Evolutionary conservation across 2,797 vertebrate genomes (phyloP), one percentile per base, ranked within the genome.

Genomic region (Sciurus carolinensis): DNA sequence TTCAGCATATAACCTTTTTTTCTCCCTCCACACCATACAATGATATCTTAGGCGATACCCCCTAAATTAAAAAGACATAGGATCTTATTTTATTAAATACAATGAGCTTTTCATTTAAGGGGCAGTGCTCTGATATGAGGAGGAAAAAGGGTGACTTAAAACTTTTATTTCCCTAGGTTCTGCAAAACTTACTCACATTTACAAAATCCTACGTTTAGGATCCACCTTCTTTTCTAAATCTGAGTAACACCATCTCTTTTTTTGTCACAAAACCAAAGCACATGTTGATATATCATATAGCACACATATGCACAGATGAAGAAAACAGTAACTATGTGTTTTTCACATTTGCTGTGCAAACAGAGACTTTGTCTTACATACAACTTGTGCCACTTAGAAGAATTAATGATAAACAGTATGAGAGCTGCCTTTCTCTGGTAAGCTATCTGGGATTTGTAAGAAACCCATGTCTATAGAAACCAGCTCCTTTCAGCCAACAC

Each of bases 1-100:
- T 96, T 93, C 94, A 47, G 44, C 4, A 93, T 95, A 72, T 87
- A 73, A 66, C 95, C 52, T 1, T 0, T 33, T 95, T 96, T 97
- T 97, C 88, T 95, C 54, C 30, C 36, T 97, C 66, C n/a, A 39
- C 1, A 57, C 22, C 36, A 54, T 97, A 44, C 3, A n/a, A 33
- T 42, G 79, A 50, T 84, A 95, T 47, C 80, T 90, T 47, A 81
- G 42, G 28, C 72, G 30, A 79, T 76, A 47, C 12, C 11, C 20
- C 5, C 59, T 54, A 95, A 92, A 92, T 81, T 69, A 73, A 85
- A 95, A 82, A 87, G 18, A 87, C 18, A 17, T 39, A 59, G 62
- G 5, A 3, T 93, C 69, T 95, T 42, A 24, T 96, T 94, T 88
- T 30, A 76, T 30, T 54, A 66, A 80, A 59, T 62, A 42, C 39